Base-by-base conservation (phyloP, 2,888 invertebrate genomes). In the Cephalotes varians region DNA sequence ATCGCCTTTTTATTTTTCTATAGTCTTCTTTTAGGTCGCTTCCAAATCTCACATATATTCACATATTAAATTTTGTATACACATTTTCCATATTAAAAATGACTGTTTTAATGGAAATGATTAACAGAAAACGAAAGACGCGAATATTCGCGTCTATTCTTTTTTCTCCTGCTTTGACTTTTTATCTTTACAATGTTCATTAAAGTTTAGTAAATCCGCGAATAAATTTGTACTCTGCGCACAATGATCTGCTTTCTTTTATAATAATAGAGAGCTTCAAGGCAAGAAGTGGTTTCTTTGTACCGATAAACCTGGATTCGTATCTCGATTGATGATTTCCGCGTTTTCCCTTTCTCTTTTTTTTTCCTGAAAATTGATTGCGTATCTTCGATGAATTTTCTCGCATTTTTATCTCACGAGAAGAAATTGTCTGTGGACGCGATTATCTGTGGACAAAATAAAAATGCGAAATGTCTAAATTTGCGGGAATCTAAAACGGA, bases 261-360 rank as follows among this genome's bases (percentile, higher is more conserved):
- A 85, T 88, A 88, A 90, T 88, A 90, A 88, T 93, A 94, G 94
- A 94, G 94, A 94, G 94, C 94, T 93, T 94, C 92, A 94, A 94
- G 94, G 94, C 94, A 94, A 94, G 94, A 94, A 93, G 91, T 94
- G 94, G 92, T 94, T 93, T 93, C 88, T 93, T 94, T 94, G 94
- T 94, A 94, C 94, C 94, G 90, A 93, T 92, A 93, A 92, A 93
- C 91, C 93, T 93, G 93, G 89, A 91, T 91, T 91, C 91, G 88
- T 88, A 90, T 92, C 90, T 92, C 90, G 91, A 91, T 91, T 88
- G 88, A 90, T 54, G 37, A 87, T 82, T 86, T 87, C 69, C 77
- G 64, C 77, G 62, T 87, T 87, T 74, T 79, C 77, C 31, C 62
- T 71, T 64, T 28, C 54, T 28, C 18, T 56, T 10, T 47, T 82